Base-by-base conservation (phyloP, 1,140 invertebrate genomes). In the Drosophila tristis region DNA sequence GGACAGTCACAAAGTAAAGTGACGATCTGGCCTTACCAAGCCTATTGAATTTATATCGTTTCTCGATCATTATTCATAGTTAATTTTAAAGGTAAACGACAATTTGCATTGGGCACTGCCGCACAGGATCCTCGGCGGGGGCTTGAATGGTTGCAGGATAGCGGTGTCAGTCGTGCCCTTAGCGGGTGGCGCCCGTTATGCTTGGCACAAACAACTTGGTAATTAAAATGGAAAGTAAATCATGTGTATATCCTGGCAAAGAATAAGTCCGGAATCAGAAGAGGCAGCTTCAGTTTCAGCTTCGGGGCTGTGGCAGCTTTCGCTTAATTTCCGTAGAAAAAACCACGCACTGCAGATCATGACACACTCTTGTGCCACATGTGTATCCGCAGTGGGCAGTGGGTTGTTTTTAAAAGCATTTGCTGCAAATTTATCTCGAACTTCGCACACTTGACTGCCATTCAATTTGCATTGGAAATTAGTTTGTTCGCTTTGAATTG, bases 401-500 rank as follows among this genome's bases (percentile, higher is more conserved):
- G 77, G 66, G 51, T 76, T 75, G 78, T 81, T 86, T 86, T 86
- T 87, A 78, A 87, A 86, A 86, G 82, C 82, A 86, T 87, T 86
- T 86, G 68, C 82, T 87, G 82, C 82, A 86, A 86, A 86, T 86
- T 78, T 86, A 89, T 89, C 82, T 86, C 82, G 84, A 86, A 86
- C 82, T 86, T 89, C 82, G 82, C 78, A 86, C 82, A 86, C 82
- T 87, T 87, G 82, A 87, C 82, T 87, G 84, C 82, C 82, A 87
- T 87, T 87, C 82, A 87, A 87, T 87, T 87, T 87, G 82, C 82
- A 87, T 87, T 82, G 82, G 84, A 87, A 87, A 87, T 87, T 87
- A 87, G 84, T 87, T 87, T 89, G 84, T 89, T 79, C 82, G 82
- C 82, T 87, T 87, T 87, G 82, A 87, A 87, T 87, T 89, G 84